phyloP scores from a whole-genome alignment of 2,888 invertebrate species.

The Drosophila leonis region DNA sequence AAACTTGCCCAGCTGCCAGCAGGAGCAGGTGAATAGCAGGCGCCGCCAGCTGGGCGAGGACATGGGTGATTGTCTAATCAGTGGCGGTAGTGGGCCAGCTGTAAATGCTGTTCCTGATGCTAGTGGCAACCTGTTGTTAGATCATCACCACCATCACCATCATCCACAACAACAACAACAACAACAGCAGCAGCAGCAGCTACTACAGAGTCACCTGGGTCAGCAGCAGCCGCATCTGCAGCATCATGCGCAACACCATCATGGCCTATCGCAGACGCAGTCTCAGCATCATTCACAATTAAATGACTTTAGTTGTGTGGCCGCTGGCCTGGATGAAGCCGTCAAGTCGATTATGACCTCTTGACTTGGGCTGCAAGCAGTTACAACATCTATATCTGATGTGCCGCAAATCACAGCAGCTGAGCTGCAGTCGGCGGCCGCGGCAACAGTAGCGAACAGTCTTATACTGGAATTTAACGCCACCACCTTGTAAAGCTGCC shows the following conservation, averaged over 20 bases:
- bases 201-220: slow-evolving; percentile 58
- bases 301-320: slow-evolving; percentile 85
- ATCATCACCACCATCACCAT: slow-evolving; percentile 68
- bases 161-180: slow-evolving; percentile 62
- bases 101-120: slow-evolving; percentile 72
- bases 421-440: slow-evolving; percentile 51
- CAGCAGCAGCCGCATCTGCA: slow-evolving; percentile 62
- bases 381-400: slow-evolving; percentile 11
- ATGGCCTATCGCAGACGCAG: slow-evolving; percentile 56
- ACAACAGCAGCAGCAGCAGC: slow-evolving; percentile 59
- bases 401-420: slow-evolving; percentile 26
- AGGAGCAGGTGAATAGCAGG: slow-evolving; percentile 61
- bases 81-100: slow-evolving; percentile 64
- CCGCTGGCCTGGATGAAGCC: slow-evolving; percentile 86
- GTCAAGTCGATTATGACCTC: slow-evolving; percentile 87
- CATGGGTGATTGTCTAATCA: slow-evolving; percentile 84
- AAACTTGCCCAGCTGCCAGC: slow-evolving; percentile 68
- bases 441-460: slow-evolving; percentile 65
- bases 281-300: slow-evolving; percentile 76
- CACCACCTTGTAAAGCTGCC: slow-evolving; percentile 72
- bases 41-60: slow-evolving; percentile 82
- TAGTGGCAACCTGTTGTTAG: slow-evolving; percentile 70
- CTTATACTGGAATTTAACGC: slow-evolving; percentile 82
- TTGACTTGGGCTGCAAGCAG: slow-evolving; percentile 83
- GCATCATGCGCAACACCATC: slow-evolving; percentile 63